Conservation (phyloP, 2,113 vertebrate species). For the rat (Rattus norvegicus) region DNA sequence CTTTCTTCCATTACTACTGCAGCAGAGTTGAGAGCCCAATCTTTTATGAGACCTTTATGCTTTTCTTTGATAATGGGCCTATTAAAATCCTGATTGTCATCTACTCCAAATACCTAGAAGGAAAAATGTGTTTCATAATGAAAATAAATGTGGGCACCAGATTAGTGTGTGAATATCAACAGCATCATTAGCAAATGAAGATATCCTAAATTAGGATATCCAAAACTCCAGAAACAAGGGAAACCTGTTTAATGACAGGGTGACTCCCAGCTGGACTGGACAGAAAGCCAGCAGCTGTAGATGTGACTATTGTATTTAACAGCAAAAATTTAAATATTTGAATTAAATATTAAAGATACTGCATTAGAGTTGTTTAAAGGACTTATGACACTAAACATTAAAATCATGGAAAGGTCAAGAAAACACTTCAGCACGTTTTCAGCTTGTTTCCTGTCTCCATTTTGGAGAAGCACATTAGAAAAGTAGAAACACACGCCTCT, state of each 20-base stretch:
- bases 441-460: conserved; percentile 5
- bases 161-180: conserved; percentile 80
- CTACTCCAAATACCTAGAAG: conserved; percentile 96
- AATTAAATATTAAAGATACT: conserved; percentile 4
- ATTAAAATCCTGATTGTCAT: conserved; percentile 93
- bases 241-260: neutral
- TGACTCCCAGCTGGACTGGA: neutral
- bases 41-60: conserved; percentile 89
- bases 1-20: conserved; percentile 88
- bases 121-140: conserved; percentile 85
- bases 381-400: neutral
- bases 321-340: conserved; percentile 11
- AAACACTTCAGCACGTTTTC: neutral
- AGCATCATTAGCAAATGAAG: conserved; percentile 67
- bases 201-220: conserved; percentile 26
- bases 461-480: conserved; percentile 12
- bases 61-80: conserved; percentile 89
- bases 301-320: neutral
- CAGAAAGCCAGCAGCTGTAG: neutral
- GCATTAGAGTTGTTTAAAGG: conserved; percentile 25
- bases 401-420: neutral
- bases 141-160: conserved; percentile 79
- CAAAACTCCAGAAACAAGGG: conserved; percentile 20
- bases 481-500: neutral
- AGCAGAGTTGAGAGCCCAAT: conserved; percentile 88